phyloP scores from a whole-genome alignment of 2,797 vertebrate species.

The Dallia pectoralis region DNA sequence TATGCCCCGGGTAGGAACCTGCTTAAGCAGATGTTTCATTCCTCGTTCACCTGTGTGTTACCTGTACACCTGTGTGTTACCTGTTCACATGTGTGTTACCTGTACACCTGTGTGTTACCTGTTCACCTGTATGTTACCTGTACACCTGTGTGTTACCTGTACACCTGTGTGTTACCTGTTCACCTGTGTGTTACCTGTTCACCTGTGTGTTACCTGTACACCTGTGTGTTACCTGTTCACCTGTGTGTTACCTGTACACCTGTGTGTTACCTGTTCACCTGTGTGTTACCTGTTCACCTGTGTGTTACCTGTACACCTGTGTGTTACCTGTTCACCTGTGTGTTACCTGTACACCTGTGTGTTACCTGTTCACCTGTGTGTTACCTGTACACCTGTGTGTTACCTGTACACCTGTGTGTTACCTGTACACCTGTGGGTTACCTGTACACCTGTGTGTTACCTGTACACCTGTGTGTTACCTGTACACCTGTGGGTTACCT shows the following conservation, averaged over 20 bases:
- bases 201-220: conserved; percentile 2
- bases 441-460: not conserved
- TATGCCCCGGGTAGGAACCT: conserved; percentile 85
- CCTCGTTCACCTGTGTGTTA: not conserved
- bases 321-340: too few species aligned
- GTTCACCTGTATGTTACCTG: conserved; percentile 1
- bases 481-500: conserved; percentile 8
- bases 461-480: conserved; percentile 14
- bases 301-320: too few species aligned
- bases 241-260: conserved; percentile 14
- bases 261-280: conserved; percentile 9
- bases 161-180: conserved; percentile 16
- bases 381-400: not conserved
- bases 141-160: conserved; percentile 9
- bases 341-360: conserved; percentile 16
- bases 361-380: conserved; percentile 16
- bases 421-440: conserved; percentile 9
- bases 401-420: conserved; percentile 10
- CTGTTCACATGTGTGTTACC: conserved; percentile 14
- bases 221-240: conserved; percentile 7
- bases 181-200: too few species aligned
- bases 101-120: conserved; percentile 11
- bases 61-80: conserved; percentile 13
- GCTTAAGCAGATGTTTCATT: not conserved
- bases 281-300: conserved; percentile 7